Evolutionary conservation across 2,888 invertebrate genomes (phyloP), one percentile per base, ranked within the genome.

Genomic region (Drosophila conformis): DNA sequence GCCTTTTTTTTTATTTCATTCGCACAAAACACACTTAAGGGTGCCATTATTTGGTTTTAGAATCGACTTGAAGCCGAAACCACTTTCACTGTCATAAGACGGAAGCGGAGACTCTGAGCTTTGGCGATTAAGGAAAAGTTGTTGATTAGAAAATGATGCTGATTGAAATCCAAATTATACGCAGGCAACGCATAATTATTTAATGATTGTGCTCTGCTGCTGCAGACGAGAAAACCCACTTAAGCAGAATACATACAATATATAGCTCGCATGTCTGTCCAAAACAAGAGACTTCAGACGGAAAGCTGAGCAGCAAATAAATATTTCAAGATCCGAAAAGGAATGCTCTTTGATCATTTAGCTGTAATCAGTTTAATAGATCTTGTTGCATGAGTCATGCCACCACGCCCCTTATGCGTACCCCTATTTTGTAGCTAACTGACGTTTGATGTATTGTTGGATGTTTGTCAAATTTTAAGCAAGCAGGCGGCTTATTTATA

Each of bases 1-100:
- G 60, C 61, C 60, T 84, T 80, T 80, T 63, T 63, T 58, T 60
- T 59, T 35, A 40, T 63, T 80, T 40, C 66, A 71, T 29, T 71
- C 54, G 68, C 63, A 64, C 65, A 66, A 68, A 69, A 70, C 72
- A 60, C 53, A 73, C 70, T 69, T 53, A 68, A 40, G 68, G 64
- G 70, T 78, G 66, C 62, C 81, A 86, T 73, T 83, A 86, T 73
- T 86, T 72, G 77, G 69, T 71, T 77, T 80, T 78, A 87, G 89
- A 89, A 88, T 88, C 56, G 71, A 69, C 70, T 73, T 38, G 6
- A 46, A 62, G 49, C 69, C 40, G 62, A 40, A 27, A 58, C 36
- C 71, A 85, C 84, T 85, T 85, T 85, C 84, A 89, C 84, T 85
- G 52, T n/a, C 68, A 49, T 38, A 38, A 64, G 54, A 36, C 71